Evolutionary conservation across 2,888 invertebrate genomes (phyloP).

Genomic region (Sympetrum striolatum): DNA sequence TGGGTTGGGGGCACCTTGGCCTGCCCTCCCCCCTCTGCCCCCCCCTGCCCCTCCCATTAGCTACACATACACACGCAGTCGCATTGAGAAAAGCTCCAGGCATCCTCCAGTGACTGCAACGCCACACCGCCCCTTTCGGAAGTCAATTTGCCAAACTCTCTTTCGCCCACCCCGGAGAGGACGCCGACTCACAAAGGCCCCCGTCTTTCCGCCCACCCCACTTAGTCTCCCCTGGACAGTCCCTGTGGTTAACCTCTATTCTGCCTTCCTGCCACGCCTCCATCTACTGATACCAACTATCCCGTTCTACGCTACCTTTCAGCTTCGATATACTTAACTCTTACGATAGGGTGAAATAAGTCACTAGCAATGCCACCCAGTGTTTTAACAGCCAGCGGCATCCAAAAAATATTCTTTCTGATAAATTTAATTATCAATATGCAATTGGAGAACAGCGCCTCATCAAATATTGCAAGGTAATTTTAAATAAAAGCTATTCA

Average conservation of each 20-base stretch:
- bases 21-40: background rate
- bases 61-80: conserved; percentile 31
- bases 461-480: no score
- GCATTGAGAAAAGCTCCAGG: background rate
- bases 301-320: background rate
- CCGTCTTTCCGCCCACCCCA: background rate
- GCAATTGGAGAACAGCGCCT: no score
- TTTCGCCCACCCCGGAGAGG: background rate
- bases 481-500: no score
- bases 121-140: conserved; percentile 6
- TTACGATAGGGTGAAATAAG: no score
- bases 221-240: background rate
- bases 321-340: background rate
- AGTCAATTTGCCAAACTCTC: conserved; percentile 29
- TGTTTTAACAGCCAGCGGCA: no score
- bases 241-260: conserved; percentile 33
- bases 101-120: background rate
- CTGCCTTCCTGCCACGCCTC: background rate
- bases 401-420: no score
- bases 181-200: background rate
- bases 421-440: no score
- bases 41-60: conserved; percentile 16
- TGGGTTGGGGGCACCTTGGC: background rate
- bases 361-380: no score
- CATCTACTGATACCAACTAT: background rate